phyloP scores from a whole-genome alignment of 2,797 vertebrate species.

The Smutsia gigantea region DNA sequence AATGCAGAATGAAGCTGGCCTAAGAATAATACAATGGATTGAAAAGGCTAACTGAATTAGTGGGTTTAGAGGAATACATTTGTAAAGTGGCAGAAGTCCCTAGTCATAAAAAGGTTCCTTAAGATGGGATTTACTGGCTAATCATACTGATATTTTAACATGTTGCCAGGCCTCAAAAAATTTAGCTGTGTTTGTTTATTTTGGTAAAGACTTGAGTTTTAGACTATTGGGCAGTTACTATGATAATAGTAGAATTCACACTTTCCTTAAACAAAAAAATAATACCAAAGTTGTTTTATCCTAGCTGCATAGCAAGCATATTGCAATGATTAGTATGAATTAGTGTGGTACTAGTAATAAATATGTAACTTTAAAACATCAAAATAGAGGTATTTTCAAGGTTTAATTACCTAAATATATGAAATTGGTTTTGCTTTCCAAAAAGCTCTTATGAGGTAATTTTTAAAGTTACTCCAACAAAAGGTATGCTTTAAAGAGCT shows the following conservation, averaged over 20 bases:
- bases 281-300: conserved; percentile 69
- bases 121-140: conserved; percentile 91
- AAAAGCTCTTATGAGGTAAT: conserved; percentile 66
- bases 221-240: conserved; percentile 80
- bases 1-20: conserved; percentile 91
- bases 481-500: conserved; percentile 81
- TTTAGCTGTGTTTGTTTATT: conserved; percentile 89
- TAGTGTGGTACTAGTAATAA: conserved; percentile 35
- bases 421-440: conserved; percentile 71
- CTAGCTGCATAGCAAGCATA: conserved; percentile 61
- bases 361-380: conserved; percentile 62
- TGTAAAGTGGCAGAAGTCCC: conserved; percentile 93
- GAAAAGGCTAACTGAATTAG: conserved; percentile 94
- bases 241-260: conserved; percentile 71
- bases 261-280: conserved; percentile 63
- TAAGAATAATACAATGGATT: conserved; percentile 92
- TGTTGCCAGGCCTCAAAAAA: conserved; percentile 87
- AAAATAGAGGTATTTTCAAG: conserved; percentile 31
- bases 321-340: neutral
- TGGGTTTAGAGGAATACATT: conserved; percentile 92
- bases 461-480: conserved; percentile 77
- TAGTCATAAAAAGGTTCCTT: conserved; percentile 91
- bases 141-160: conserved; percentile 91
- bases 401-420: conserved; percentile 63
- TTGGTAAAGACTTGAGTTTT: conserved; percentile 86